Evolutionary conservation across 2,113 vertebrate species (phyloP).

Genomic region (Electrona antarctica): DNA sequence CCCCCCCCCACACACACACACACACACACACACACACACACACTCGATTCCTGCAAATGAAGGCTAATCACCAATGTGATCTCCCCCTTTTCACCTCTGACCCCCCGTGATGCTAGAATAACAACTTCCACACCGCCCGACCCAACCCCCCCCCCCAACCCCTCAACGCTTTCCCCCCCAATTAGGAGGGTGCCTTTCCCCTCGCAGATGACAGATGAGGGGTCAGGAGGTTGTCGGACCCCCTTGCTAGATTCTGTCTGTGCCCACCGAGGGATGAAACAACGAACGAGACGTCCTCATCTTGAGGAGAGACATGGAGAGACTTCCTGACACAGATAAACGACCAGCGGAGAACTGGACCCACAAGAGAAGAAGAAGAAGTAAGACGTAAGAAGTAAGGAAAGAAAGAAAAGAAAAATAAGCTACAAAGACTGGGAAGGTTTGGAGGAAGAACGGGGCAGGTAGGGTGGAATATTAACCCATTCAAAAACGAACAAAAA

Average conservation of each 20-base stretch:
- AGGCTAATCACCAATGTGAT: conserved; percentile 74
- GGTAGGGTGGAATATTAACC: neutral
- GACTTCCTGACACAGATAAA: conserved; percentile 58
- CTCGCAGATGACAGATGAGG: conserved; percentile 75
- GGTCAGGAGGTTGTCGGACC: conserved; percentile 71
- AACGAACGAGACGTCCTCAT: conserved; percentile 48
- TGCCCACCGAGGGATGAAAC: conserved; percentile 61
- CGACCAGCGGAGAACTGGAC: conserved; percentile 38
- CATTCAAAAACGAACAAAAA: too few species aligned
- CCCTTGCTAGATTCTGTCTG: conserved; percentile 61
- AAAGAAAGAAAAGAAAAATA: too few species aligned
- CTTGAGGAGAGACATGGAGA: conserved; percentile 55
- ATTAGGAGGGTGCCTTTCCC: conserved; percentile 74
- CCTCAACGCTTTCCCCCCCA: conserved; percentile 53
- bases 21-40: neutral
- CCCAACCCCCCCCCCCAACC: conserved; percentile 29
- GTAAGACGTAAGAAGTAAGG: neutral
- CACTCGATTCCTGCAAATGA: conserved; percentile 52
- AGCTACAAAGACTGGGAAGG: neutral
- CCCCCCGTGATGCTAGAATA: conserved; percentile 73
- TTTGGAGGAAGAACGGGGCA: neutral
- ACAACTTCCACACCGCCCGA: conserved; percentile 63
- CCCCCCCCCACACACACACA: conserved; percentile 37
- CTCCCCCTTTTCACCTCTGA: conserved; percentile 74
- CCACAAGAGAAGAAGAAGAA: neutral